phyloP scores from a whole-genome alignment of 2,888 invertebrate genomes.

The Blastobasis lacticolella region DNA sequence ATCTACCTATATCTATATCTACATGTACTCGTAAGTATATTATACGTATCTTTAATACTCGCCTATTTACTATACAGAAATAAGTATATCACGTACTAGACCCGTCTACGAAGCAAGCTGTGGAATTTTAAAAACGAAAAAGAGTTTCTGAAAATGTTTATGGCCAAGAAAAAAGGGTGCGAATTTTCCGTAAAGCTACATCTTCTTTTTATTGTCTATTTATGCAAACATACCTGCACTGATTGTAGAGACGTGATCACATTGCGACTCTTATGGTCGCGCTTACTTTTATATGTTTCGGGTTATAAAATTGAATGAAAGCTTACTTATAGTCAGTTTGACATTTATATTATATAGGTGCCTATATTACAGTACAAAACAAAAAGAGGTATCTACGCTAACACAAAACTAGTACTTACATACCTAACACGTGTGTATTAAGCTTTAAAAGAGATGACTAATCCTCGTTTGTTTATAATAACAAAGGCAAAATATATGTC shows the following conservation, averaged over 20 bases:
- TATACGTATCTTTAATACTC: conserved; percentile 20
- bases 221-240: conserved; percentile 43
- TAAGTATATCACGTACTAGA: conserved; percentile 68
- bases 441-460: too few species aligned
- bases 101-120: conserved; percentile 36
- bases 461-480: too few species aligned
- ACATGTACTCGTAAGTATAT: not conserved
- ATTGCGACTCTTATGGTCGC: conserved; percentile 2
- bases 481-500: too few species aligned
- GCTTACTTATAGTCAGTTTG: too few species aligned
- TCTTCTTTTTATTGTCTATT: conserved; percentile 52
- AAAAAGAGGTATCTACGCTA: too few species aligned
- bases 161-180: conserved; percentile 40
- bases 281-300: not conserved
- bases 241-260: conserved; percentile 33
- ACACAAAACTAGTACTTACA: too few species aligned
- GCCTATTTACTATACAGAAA: conserved; percentile 53
- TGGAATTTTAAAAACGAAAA: conserved; percentile 64
- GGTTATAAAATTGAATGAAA: conserved; percentile 12
- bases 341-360: too few species aligned
- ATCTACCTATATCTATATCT: too few species aligned
- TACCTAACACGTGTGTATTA: too few species aligned
- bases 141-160: conserved; percentile 58
- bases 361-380: too few species aligned
- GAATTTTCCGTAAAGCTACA: conserved; percentile 30